Evolutionary conservation across 2,113 vertebrate species (phyloP).

Genomic region (Calyptomena viridis): DNA sequence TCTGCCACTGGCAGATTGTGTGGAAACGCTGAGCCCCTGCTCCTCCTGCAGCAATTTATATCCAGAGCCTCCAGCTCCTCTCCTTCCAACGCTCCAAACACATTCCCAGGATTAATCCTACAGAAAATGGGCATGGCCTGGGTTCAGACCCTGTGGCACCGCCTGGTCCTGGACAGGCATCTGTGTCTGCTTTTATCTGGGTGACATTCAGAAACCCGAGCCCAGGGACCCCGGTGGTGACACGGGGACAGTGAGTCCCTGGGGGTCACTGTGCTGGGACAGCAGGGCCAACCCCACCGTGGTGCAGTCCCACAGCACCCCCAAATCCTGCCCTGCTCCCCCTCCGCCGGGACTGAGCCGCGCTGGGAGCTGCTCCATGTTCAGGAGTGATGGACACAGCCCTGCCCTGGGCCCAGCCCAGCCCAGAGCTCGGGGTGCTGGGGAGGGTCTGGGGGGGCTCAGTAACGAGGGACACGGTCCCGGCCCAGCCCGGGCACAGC

Average conservation of each 20-base stretch:
- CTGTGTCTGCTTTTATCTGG: rapidly evolving
- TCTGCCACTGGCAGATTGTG: neutral
- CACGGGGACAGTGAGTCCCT: neutral
- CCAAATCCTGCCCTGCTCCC: neutral
- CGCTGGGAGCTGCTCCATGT: rapidly evolving
- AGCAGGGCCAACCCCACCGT: too few relatives aligned
- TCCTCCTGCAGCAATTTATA: neutral
- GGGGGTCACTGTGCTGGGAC: neutral
- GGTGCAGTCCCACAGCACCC: rapidly evolving
- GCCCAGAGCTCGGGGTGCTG: neutral
- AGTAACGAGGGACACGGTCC: neutral
- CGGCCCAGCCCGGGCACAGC: neutral
- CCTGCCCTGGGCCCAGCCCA: neutral
- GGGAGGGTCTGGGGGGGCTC: neutral
- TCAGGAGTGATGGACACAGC: neutral
- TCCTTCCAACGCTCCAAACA: neutral
- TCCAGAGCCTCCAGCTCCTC: neutral
- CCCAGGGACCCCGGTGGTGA: neutral
- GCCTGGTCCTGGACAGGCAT: neutral
- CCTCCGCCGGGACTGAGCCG: rapidly evolving
- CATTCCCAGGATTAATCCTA: neutral
- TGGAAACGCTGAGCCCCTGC: neutral
- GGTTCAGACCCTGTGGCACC: neutral
- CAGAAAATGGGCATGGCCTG: neutral
- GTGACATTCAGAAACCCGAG: neutral